Conservation (phyloP, 2,797 vertebrate species). For the Aphelocoma californica region DNA sequence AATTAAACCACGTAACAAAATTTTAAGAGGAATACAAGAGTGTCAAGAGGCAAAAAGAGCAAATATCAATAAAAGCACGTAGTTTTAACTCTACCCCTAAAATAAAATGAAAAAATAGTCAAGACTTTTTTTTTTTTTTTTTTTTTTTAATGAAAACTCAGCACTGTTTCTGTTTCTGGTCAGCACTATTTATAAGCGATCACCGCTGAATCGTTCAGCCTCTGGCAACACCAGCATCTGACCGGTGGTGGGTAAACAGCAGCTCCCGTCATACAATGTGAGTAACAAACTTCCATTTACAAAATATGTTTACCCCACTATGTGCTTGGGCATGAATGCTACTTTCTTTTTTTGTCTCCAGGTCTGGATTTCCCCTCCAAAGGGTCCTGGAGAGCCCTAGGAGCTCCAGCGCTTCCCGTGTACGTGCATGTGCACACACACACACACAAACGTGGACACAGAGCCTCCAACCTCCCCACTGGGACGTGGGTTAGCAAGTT, state of each 20-base stretch:
- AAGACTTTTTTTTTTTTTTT: neutral
- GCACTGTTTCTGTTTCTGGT: conserved; percentile 35
- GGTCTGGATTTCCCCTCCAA: neutral
- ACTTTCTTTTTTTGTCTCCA: conserved; percentile 52
- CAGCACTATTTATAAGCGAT: conserved; percentile 55
- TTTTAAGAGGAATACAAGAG: neutral
- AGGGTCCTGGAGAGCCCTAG: neutral
- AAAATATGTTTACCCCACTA: conserved; percentile 42
- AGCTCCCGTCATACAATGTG: conserved; percentile 24
- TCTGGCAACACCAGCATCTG: conserved; percentile 5
- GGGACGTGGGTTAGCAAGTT: neutral
- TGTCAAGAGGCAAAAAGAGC: neutral
- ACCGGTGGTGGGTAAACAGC: conserved; percentile 15
- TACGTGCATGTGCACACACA: neutral
- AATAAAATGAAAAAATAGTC: neutral
- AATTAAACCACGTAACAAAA: neutral
- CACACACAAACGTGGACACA: neutral
- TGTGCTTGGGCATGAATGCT: conserved; percentile 27
- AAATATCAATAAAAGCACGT: neutral
- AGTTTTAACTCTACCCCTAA: neutral
- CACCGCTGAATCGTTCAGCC: neutral
- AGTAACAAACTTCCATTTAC: conserved; percentile 53
- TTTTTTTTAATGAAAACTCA: neutral
- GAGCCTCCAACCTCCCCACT: neutral
- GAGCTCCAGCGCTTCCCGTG: neutral